Base-by-base conservation (phyloP, 2,888 invertebrate species). In the Phymatocera aterrima region DNA sequence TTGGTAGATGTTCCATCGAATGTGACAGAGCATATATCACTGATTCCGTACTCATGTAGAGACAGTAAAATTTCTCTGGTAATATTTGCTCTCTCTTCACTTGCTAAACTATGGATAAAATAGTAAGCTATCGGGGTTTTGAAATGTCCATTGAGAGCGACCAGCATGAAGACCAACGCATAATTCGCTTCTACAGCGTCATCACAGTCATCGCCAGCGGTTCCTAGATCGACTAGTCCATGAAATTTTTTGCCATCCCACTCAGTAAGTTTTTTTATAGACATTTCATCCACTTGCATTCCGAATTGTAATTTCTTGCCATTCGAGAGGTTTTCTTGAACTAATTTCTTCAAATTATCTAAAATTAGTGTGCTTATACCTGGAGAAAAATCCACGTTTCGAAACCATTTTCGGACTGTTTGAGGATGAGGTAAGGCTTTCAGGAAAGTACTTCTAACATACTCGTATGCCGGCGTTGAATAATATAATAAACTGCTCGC, bases 61-160 rank as follows among this genome's bases (percentile, higher is more conserved):
- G 82, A 80, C 31, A 79, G 54, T 31, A 85, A 79, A 65, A 82
- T 83, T 54, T 83, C 79, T 15, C 43, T 78, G 40, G 84, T 78
- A 78, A 87, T 72, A 77, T 83, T 79, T 43, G 81, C 80, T 78
- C 84, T 83, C 78, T 84, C 82, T 12, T 80, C 77, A 34, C 83
- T 83, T 77, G 70, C 81, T 70, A 87, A 75, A 18, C 84, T 82
- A 79, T 83, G 79, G 34, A 83, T 80, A 57, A 86, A 83, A 81
- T 85, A 86, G 81, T 86, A 86, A 4, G 84, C 86, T n/a, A 85
- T 61, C 21, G 86, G 86, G 28, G 86, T 79, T 78, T 86, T 86
- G 83, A 85, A 87, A 24, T 64, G 18, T 24, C 81, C 81, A 80
- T 86, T 86, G 61, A 86, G 57, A 57, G 80, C 75, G 70, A 80